Evolutionary conservation across 2,888 invertebrate genomes (phyloP), one percentile per base, ranked within the genome.

Genomic region (Leucoptera coffeella): DNA sequence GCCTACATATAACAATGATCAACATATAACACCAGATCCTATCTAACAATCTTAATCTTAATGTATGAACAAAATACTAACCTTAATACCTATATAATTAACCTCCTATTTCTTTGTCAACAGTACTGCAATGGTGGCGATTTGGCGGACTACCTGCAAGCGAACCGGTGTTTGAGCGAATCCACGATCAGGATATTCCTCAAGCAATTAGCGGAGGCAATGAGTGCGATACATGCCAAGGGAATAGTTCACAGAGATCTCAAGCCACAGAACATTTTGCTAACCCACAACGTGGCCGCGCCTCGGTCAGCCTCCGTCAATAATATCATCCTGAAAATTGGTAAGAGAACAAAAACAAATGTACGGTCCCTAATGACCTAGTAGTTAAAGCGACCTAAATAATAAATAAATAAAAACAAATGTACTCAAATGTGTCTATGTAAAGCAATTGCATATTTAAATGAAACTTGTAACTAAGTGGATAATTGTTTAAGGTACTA

Each of bases 91-190:
- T n/a, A n/a, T n/a, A 17, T 19, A 12, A 4, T 26, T 6, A 20
- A 4, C 4, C n/a, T 8, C 13, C 22, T 11, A 25, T 25, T 25
- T 22, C 6, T 13, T 15, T 21, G 15, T 21, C 14, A 8, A 35
- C 67, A 92, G 87, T 97, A 92, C 65, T 99, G 99, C 74, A 99
- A 99, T 77, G 96, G 96, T 25, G 97, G 99, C 12, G 99, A 99
- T 67, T 74, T 99, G 58, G 95, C 96, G 12, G 99, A 99, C 73
- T 99, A 97, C 72, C 77, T 99, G 38, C 82, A 82, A 51, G 82
- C 82, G 25, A 95, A 95, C 67, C 91, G 93, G 31, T 93, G 93
- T 24, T 77, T 99, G 22, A 95, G 93, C 60, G 99, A 99, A 67
- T 93, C 93, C 52, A 99, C 97, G 4, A 96, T 99, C 44, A 77